Conservation (phyloP, 2,797 vertebrate species). For the Alfaro cultratus region DNA sequence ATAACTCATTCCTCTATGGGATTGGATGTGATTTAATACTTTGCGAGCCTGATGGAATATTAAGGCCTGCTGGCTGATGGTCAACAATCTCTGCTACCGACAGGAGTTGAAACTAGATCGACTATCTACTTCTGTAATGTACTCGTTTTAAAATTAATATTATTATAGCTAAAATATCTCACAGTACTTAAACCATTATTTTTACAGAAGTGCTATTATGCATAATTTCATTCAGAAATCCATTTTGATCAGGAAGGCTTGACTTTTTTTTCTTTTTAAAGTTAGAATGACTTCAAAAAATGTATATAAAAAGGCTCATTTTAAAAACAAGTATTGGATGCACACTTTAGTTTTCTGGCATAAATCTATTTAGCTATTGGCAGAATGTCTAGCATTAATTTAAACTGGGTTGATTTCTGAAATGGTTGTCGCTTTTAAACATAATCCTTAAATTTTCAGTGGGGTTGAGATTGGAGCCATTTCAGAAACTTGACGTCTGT, state of each 20-base stretch:
- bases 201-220: not conserved
- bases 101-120: not conserved
- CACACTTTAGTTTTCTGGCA: not conserved
- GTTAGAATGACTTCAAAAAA: not conserved
- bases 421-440: not conserved
- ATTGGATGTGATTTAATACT: conserved; percentile 1
- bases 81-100: not conserved
- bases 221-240: not conserved
- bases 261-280: not conserved
- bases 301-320: not conserved
- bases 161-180: not conserved
- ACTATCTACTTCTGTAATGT: not conserved
- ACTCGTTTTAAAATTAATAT: not conserved
- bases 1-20: not conserved
- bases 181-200: not conserved
- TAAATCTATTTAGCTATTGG: not conserved
- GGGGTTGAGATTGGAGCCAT: not conserved
- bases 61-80: not conserved
- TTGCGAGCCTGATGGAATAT: not conserved
- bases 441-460: not conserved
- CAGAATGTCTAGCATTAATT: not conserved
- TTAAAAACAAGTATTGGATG: not conserved
- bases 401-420: not conserved
- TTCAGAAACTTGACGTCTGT: not conserved
- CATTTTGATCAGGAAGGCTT: not conserved